Evolutionary conservation across 2,888 invertebrate species (phyloP).

Genomic region (Nymphalis c-album): DNA sequence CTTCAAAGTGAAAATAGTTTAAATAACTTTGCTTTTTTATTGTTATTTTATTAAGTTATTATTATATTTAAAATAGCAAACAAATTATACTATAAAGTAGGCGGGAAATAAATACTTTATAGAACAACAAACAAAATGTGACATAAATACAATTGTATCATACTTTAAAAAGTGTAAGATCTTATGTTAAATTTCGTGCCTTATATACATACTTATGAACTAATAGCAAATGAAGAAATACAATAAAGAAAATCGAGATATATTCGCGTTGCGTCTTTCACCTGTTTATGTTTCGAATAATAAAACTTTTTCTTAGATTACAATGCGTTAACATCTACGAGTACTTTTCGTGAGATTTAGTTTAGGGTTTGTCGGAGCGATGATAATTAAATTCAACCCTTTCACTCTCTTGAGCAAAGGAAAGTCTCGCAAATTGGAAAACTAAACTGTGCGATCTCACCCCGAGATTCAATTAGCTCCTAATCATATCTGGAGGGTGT

Average conservation of each 20-base stretch:
- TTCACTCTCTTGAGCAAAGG: conserved; percentile 68
- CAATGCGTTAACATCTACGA: conserved; percentile 61
- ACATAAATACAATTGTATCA: no score
- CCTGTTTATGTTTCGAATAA: neutral
- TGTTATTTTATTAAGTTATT: no score
- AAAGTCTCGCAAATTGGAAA: conserved; percentile 80
- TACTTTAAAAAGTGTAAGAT: no score
- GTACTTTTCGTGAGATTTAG: conserved; percentile 63
- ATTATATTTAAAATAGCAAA: no score
- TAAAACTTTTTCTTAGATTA: conserved; percentile 36
- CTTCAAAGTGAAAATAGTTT: neutral
- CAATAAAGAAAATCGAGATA: no score
- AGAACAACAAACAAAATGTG: no score
- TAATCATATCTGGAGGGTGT: conserved; percentile 81
- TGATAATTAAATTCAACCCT: conserved; percentile 80
- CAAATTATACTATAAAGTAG: no score
- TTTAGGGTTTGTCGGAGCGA: conserved; percentile 57
- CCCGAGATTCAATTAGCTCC: conserved; percentile 79
- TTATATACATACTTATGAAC: no score
- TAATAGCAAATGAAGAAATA: no score
- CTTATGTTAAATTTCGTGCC: no score
- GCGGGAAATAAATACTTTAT: no score
- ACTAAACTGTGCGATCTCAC: conserved; percentile 79
- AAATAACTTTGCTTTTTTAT: neutral
- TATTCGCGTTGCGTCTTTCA: no score